These are phyloP conservation scores for Linyphia triangularis DNA, from an alignment of 2,888 invertebrate genomes.

Conservation along the genomic window DNA sequence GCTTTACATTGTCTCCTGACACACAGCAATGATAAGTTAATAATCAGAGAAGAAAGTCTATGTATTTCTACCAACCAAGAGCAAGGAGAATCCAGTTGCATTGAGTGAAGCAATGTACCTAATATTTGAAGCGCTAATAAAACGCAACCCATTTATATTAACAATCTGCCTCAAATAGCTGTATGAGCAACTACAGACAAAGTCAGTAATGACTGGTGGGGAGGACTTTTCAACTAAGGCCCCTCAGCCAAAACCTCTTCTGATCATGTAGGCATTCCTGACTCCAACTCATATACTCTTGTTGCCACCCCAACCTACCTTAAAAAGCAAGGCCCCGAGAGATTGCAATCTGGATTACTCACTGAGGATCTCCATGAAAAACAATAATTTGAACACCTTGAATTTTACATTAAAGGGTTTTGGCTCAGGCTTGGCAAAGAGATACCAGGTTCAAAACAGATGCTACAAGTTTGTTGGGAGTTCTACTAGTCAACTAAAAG, in stretches of 20 bases:
- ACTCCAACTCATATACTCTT: slow-evolving; percentile 74
- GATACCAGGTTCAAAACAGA: slow-evolving; percentile 72
- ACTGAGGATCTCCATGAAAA: slow-evolving; percentile 55
- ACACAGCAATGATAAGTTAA: slow-evolving; percentile 48
- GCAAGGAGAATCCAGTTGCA: slow-evolving; percentile 36
- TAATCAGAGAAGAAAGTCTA: background rate
- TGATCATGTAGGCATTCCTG: slow-evolving; percentile 70
- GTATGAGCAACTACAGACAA: slow-evolving; percentile 1
- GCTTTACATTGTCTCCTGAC: slow-evolving; percentile 61
- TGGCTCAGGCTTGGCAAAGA: background rate
- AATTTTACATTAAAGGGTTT: slow-evolving; percentile 7
- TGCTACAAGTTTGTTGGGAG: slow-evolving; percentile 77
- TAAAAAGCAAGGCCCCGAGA: slow-evolving; percentile 66
- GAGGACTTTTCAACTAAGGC: background rate
- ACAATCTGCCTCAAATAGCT: slow-evolving; percentile 46
- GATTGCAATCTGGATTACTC: slow-evolving; percentile 47
- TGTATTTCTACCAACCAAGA: slow-evolving; percentile 7
- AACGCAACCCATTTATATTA: slow-evolving; percentile 43
- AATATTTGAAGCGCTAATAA: slow-evolving; percentile 52
- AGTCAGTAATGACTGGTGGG: background rate
- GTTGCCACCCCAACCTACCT: slow-evolving; percentile 72
- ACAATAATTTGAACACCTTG: slow-evolving; percentile 47
- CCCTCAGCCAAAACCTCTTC: background rate
- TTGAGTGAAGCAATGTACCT: slow-evolving; percentile 54
- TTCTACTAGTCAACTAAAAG: slow-evolving; percentile 77